Conservation (phyloP, 2,113 vertebrate genomes). For the Planiliza haematocheilus region DNA sequence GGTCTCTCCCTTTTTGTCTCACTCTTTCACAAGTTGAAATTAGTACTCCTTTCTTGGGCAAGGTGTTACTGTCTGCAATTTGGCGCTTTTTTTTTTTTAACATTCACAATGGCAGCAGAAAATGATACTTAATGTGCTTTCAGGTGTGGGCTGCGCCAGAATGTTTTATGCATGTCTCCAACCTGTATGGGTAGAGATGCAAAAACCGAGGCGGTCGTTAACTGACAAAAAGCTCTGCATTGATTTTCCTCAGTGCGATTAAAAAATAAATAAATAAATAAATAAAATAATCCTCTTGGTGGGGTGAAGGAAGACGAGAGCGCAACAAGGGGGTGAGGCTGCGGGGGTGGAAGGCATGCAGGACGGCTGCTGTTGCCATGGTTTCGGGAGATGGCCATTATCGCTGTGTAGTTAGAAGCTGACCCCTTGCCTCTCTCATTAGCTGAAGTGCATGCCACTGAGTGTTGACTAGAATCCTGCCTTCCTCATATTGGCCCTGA, state of each 20-base stretch:
- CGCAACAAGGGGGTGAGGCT: slow-evolving; percentile 29
- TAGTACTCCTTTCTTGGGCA: slow-evolving; percentile 37
- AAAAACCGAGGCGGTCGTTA: slow-evolving; percentile 67
- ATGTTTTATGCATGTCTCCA: slow-evolving; percentile 73
- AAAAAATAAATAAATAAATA: too few species aligned
- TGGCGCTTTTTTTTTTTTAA: slow-evolving; percentile 64
- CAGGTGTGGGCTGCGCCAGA: slow-evolving; percentile 61
- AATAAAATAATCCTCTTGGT: slow-evolving; percentile 49
- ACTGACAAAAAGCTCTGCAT: slow-evolving; percentile 66
- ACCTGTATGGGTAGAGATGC: slow-evolving; percentile 30
- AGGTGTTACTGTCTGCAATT: slow-evolving; percentile 59
- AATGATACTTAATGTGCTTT: slow-evolving; percentile 77
- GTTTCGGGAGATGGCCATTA: slow-evolving; percentile 81
- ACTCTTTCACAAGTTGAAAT: slow-evolving; percentile 44
- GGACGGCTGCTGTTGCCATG: slow-evolving; percentile 79
- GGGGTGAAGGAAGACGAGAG: slow-evolving; percentile 52
- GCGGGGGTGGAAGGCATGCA: slow-evolving; percentile 26
- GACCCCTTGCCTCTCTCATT: slow-evolving; percentile 82
- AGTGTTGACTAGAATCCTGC: slow-evolving; percentile 76
- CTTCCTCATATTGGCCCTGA: slow-evolving; percentile 57
- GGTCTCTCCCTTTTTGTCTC: slow-evolving; percentile 29
- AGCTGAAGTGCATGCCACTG: slow-evolving; percentile 78
- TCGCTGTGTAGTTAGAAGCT: slow-evolving; percentile 79
- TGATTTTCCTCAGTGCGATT: slow-evolving; percentile 66
- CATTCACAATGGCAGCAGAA: slow-evolving; percentile 63